A percentile compares a stretch with the other conserved stretches of the same genome.
phyloP scores from a whole-genome alignment of 2,113 vertebrate species.

The Gambusia holbrooki region DNA sequence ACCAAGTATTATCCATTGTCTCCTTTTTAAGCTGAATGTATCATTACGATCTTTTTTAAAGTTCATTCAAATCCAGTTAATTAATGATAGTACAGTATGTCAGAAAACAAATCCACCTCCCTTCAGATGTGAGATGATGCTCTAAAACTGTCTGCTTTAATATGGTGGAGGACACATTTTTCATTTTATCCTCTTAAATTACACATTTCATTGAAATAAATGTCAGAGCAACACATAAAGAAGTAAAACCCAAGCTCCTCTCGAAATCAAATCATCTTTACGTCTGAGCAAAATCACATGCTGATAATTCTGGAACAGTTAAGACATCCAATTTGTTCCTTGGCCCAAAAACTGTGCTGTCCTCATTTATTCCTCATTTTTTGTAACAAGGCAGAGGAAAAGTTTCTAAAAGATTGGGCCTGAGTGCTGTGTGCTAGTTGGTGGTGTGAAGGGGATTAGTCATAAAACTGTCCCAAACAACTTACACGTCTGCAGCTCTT shows the following conservation, averaged over 20 bases:
- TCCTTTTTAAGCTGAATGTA: neutral
- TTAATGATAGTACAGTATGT: neutral
- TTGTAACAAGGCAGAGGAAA: constrained; percentile 17
- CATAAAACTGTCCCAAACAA: constrained; percentile 53
- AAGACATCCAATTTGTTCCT: neutral
- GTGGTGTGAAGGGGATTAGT: constrained; percentile 58
- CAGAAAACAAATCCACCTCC: neutral
- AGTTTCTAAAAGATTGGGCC: constrained; percentile 35
- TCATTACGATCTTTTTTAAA: neutral
- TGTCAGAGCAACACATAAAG: neutral
- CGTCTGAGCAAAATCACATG: neutral
- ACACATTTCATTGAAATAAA: neutral
- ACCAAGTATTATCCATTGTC: neutral
- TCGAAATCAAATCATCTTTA: neutral
- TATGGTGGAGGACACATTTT: neutral
- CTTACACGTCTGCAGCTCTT: constrained; percentile 32
- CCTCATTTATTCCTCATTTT: constrained; percentile 2
- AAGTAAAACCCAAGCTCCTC: neutral
- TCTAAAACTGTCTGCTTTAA: neutral
- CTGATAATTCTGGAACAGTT: neutral
- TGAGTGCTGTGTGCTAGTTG: constrained; percentile 20
- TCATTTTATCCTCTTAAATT: neutral
- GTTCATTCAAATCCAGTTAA: neutral
- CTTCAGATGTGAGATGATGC: neutral
- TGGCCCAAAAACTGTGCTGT: neutral